Conservation (phyloP, 2,797 vertebrate species). For the Zalophus californianus region DNA sequence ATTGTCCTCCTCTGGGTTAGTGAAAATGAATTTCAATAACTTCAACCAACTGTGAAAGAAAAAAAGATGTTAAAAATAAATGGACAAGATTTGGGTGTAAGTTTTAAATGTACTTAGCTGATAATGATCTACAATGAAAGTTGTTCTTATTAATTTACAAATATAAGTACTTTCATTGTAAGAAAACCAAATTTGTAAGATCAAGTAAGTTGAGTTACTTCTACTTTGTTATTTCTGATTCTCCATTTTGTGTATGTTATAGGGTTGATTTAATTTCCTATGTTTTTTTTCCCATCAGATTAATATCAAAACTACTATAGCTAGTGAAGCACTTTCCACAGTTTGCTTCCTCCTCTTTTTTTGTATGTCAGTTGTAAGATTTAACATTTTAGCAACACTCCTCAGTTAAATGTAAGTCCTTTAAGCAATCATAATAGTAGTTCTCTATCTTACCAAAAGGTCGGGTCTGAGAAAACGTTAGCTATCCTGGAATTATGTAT, state of each 20-base stretch:
- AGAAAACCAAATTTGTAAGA: constrained; percentile 49
- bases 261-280: constrained; percentile 55
- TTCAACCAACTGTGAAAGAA: constrained; percentile 75
- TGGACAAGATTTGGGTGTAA: constrained; percentile 27
- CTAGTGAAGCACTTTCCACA: not conserved
- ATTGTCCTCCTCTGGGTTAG: constrained; percentile 77
- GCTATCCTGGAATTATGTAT: not conserved
- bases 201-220: constrained; percentile 52
- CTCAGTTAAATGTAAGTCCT: not conserved
- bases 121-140: constrained; percentile 6
- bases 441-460: constrained; percentile 43
- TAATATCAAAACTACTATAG: constrained; percentile 43
- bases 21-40: constrained; percentile 81
- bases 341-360: not conserved
- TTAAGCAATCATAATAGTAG: not conserved
- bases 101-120: not conserved
- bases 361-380: not conserved
- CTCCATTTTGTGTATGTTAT: constrained; percentile 30
- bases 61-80: constrained; percentile 68
- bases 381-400: constrained; percentile 43
- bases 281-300: constrained; percentile 11
- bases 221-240: not conserved
- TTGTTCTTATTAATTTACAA: constrained; percentile 71
- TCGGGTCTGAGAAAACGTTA: constrained; percentile 33
- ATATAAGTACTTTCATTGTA: constrained; percentile 52